Base-by-base conservation (phyloP, 2,113 vertebrate genomes). In the Silurus meridionalis region DNA sequence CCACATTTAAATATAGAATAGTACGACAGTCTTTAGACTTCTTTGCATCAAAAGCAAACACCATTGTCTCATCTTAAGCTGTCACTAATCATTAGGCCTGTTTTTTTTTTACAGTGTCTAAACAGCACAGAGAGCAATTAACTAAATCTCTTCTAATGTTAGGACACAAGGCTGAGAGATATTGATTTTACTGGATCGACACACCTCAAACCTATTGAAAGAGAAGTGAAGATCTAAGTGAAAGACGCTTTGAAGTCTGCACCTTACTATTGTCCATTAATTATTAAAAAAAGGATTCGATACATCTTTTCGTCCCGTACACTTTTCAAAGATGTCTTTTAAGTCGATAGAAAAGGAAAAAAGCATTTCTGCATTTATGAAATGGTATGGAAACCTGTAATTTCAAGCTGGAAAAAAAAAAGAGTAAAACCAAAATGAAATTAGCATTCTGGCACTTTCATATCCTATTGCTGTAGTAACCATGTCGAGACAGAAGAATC, bases 101-200 rank as follows among this genome's bases (percentile, higher is more conserved):
- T 58, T 23, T 81, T 86, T 85, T 37, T 66, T 81, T 61, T 72
- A 72, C 57, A 63, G 11, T 28, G 23, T 46, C 37, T 14, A 15
- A 75, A 46, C 80, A 57, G 60, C 60, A 75, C 6, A 53, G 58
- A 82, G 77, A 82, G 71, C 80, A 74, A 82, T 74, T 50, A 37
- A 15, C 55, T 46, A 13, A n/a, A 64, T 48, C 67, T 82, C 67
- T 46, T 82, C 19, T 66, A 55, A n/a, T 77, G 48, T 46, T 64
- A 71, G 60, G 80, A 83, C 85, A 77, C 28, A 57, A 55, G 60
- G 69, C 69, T 77, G 80, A 75, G 57, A 63, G 80, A 57, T 64
- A 86, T 86, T 48, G 85, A 63, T 63, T 86, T 81, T 69, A 4
- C 66, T 86, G 37, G 53, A 81, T 72, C 78, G 72, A 86, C 81